Conservation (phyloP, 2,888 invertebrate species). For the Neoitamus cyanurus region DNA sequence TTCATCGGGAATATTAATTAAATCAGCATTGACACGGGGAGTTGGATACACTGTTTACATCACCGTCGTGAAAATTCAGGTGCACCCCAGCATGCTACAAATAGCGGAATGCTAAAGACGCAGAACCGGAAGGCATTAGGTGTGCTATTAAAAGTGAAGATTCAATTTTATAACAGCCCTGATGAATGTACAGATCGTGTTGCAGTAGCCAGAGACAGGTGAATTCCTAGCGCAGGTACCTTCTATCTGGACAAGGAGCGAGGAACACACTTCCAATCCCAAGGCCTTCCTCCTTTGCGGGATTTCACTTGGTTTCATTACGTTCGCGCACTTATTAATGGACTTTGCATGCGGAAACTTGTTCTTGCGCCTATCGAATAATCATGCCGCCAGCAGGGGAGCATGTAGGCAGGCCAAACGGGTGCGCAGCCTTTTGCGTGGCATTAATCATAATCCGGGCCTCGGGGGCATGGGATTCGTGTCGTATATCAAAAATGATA, state of each 20-base stretch:
- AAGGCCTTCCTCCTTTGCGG: not conserved
- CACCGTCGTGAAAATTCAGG: not conserved
- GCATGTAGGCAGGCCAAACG: not conserved
- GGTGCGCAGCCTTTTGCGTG: not conserved
- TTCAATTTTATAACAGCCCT: not conserved
- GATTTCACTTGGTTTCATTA: not conserved
- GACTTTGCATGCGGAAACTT: not conserved
- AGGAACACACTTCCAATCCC: not conserved
- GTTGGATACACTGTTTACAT: not conserved
- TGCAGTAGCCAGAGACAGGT: not conserved
- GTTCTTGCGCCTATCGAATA: not conserved
- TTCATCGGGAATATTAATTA: slow-evolving; percentile 4
- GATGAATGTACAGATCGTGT: not conserved
- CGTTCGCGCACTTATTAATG: not conserved
- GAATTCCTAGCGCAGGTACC: not conserved
- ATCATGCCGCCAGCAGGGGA: not conserved
- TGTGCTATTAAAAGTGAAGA: slow-evolving; percentile 26
- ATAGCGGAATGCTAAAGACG: not conserved
- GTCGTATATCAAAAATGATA: not conserved
- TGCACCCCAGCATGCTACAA: not conserved
- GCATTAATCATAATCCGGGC: not conserved
- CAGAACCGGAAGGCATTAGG: slow-evolving; percentile 12
- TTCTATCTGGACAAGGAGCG: not conserved
- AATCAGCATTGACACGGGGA: not conserved
- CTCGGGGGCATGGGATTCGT: not conserved